Base-by-base conservation (phyloP, 2,797 vertebrate species). In the Platyrinchus mystaceus region DNA sequence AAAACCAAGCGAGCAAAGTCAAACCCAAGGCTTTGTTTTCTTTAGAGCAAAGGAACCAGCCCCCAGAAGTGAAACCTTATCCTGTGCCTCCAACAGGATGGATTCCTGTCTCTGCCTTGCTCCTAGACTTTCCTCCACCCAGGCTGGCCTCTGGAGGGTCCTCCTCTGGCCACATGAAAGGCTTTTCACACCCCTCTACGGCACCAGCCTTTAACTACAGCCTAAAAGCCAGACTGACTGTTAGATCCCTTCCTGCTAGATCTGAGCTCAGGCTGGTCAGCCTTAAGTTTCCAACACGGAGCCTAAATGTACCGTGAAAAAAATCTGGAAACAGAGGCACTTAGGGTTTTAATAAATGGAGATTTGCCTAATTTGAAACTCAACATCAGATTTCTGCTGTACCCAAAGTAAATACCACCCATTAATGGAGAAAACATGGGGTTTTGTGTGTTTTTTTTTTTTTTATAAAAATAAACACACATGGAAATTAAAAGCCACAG, bases 351-450 rank as follows among this genome's bases (percentile, higher is more conserved):
- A 74, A 56, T 81, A 84, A 87, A 66, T 47, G 34, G 73, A 83
- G 76, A 89, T 89, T 62, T 69, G 80, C 87, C 94, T 77, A 37
- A 80, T 60, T 87, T 74, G 69, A 87, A 90, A 49, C n/a, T 84
- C 52, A 60, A 74, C 81, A 50, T 53, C 52, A 87, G 56, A 70
- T 76, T 92, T 87, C 60, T 80, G 75, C 60, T 56, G 30, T 46
- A 47, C 30, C 52, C 67, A 60, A 93, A 76, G 70, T 55, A 95
- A 95, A 93, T 55, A 74, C 41, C 63, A 32, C 34, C 39, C 43
- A 9, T 67, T 92, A 91, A 89, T 47, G 37, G 59, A 84, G 30
- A 78, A 93, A 95, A 74, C 37, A 12, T 18, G 60, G 73, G 39
- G 8, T 12, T 14, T 37, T n/a, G n/a, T n/a, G n/a, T n/a, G 8